Percentiles rank a stretch among this genome's conserved stretches.
These are phyloP conservation scores for Acestrorhynchus altus DNA, from an alignment of 2,797 vertebrate genomes.

Conservation along the genomic window DNA sequence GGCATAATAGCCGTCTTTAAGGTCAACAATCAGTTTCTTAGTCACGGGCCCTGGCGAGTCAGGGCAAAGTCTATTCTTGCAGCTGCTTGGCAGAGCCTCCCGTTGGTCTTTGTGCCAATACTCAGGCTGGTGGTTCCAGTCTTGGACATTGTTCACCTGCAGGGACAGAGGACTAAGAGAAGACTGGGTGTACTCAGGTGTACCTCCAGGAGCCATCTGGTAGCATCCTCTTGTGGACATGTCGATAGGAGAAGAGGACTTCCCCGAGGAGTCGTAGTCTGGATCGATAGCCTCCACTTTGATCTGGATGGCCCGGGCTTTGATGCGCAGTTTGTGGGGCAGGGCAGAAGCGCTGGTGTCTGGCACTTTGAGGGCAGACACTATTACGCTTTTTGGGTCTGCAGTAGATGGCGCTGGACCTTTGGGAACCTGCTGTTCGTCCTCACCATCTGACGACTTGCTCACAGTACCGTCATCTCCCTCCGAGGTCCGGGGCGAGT, in stretches of 20 bases:
- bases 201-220: constrained; percentile 73
- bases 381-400: constrained; percentile 83
- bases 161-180: constrained; percentile 86
- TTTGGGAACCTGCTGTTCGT: constrained; percentile 96
- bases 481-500: constrained; percentile 90
- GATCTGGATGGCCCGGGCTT: constrained; percentile 89
- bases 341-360: constrained; percentile 85
- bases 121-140: constrained; percentile 86
- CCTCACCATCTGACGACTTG: constrained; percentile 93
- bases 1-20: constrained; percentile 79
- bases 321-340: constrained; percentile 96
- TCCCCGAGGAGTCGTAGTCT: constrained; percentile 84
- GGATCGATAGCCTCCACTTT: constrained; percentile 90
- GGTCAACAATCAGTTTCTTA: constrained; percentile 65
- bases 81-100: constrained; percentile 58
- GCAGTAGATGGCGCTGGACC: constrained; percentile 81
- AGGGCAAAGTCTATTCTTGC: constrained; percentile 67
- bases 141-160: constrained; percentile 89
- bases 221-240: constrained; percentile 79
- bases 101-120: constrained; percentile 83
- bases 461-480: constrained; percentile 85
- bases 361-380: constrained; percentile 88
- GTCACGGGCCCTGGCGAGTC: constrained; percentile 56
- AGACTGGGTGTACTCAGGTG: constrained; percentile 74
- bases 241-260: constrained; percentile 79